Base-by-base conservation (phyloP, 2,888 invertebrate species). In the Nymphalis c-album region DNA sequence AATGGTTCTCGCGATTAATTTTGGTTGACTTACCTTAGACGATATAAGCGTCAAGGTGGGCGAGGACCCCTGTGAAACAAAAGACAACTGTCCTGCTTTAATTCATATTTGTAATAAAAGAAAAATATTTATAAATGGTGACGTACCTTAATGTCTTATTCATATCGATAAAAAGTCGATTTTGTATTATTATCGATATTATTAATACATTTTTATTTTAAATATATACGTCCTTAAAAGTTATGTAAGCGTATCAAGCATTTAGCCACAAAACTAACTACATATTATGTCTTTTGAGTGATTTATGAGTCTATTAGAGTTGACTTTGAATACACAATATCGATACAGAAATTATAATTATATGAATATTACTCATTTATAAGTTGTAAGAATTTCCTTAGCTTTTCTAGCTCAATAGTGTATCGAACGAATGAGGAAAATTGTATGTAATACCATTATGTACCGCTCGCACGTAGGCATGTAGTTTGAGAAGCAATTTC, bases 41-140 rank as follows among this genome's bases (percentile, higher is more conserved):
- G 95, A 95, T 90, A 95, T 94, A 86, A 95, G 93, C 91, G 95
- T 95, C 94, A 95, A 94, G 91, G 95, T 95, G 84, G 95, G 95
- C 87, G 95, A 95, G 84, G 95, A 95, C 92, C 95, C 95, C 95
- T 95, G 95, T 80, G 94, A 94, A 93, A 93, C 93, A 91, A 91
- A 88, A 87, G 88, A 90, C 82, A 85, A 83, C 80, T 82, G 79
- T 78, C 88, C 87, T 88, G 88, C 87, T 90, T 90, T 90, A 89
- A 85, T 86, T 84, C 83, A 71, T 78, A 80, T 80, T 77, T 57
- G 40, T 18, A 57, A 57, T 10, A 57, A 57, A 57, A 57, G 10
- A 35, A 26, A 26, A 16, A 17, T 53, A 17, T 26, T 16, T 20
- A 40, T 35, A 17, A 57, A n/a, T 35, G 13, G 35, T 35, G 18